Evolutionary conservation across 2,113 vertebrate species (phyloP), one percentile per base, ranked within the genome.

Genomic region (Mohoua ochrocephala): DNA sequence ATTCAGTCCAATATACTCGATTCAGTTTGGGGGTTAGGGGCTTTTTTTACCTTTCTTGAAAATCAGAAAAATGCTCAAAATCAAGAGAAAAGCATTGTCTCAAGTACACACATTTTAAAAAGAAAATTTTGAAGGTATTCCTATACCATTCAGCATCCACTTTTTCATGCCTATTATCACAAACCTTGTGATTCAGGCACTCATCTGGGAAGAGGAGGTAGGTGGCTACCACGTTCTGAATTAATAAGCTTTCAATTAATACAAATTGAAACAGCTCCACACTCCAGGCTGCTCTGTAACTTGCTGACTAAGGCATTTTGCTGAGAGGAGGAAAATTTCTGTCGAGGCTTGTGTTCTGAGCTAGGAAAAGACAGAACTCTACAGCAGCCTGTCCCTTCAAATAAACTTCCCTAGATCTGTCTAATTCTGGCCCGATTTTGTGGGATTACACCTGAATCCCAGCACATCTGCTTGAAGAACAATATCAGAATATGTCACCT

Each of bases 211-310:
- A 70, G 24, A 54, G 6, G 2, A 56, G 11, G 11, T 70, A 64
- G 42, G 26, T 84, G 44, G 20, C 47, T 71, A 74, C 5, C 24
- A 67, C 3, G 2, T 78, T 93, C 30, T 74, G 52, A 90, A 86
- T 69, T 91, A 93, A 86, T 81, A 86, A 89, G 23, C 18, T 50
- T 77, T 86, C 59, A 74, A 15, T 94, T 93, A 77, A 63, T 70
- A 86, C 26, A 83, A 76, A 77, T 17, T 50, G 23, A 75, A 95
- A 61, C 11, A 89, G 33, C 37, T 84, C 93, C 56, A 35, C 35
- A 23, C 35, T 85, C 21, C 28, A 54, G 67, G 33, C 26, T 93
- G 26, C 28, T 65, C 47, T 68, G 7, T 28, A 77, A 35, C 27
- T 73, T 91, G 23, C 50, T 91, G 42, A 53, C 28, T 90, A 57